A percentile compares a stretch with the other conserved stretches of the same genome.
phyloP scores from a whole-genome alignment of 2,888 invertebrate species.

The Isotomurus palustris region DNA sequence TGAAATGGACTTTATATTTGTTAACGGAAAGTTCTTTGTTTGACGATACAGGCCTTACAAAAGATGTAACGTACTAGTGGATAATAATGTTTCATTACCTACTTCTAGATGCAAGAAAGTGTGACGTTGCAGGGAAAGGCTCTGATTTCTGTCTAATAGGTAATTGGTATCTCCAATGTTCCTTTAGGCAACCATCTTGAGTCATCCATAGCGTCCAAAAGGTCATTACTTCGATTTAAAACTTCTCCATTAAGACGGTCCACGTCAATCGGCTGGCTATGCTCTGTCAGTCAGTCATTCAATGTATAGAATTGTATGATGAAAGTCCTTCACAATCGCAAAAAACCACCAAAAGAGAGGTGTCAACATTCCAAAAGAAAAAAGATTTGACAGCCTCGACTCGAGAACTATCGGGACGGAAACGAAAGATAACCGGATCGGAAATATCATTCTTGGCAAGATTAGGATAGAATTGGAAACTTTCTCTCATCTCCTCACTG shows the following conservation, averaged over 20 bases:
- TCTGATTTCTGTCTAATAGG: slow-evolving; percentile 26
- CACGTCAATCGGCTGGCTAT: slow-evolving; percentile 45
- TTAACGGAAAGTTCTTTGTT: too few species aligned
- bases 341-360: slow-evolving; percentile 34
- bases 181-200: slow-evolving; percentile 46
- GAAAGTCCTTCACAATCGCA: slow-evolving; percentile 35
- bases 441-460: neutral
- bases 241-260: slow-evolving; percentile 45
- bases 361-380: slow-evolving; percentile 37
- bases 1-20: too few species aligned
- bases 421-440: slow-evolving; percentile 2
- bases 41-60: neutral
- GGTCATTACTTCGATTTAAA: slow-evolving; percentile 44
- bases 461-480: slow-evolving; percentile 6
- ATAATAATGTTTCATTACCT: neutral
- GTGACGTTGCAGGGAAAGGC: slow-evolving; percentile 8
- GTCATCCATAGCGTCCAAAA: slow-evolving; percentile 45
- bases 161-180: slow-evolving; percentile 46
- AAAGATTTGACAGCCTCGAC: slow-evolving; percentile 25
- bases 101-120: slow-evolving; percentile 5
- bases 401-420: slow-evolving; percentile 15
- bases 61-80: too few species aligned
- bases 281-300: slow-evolving; percentile 46
- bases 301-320: slow-evolving; percentile 39
- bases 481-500: slow-evolving; percentile 4